Percentiles rank a stretch among this genome's conserved stretches.
phyloP scores from a whole-genome alignment of 2,797 vertebrate genomes.

The Geotria australis region DNA sequence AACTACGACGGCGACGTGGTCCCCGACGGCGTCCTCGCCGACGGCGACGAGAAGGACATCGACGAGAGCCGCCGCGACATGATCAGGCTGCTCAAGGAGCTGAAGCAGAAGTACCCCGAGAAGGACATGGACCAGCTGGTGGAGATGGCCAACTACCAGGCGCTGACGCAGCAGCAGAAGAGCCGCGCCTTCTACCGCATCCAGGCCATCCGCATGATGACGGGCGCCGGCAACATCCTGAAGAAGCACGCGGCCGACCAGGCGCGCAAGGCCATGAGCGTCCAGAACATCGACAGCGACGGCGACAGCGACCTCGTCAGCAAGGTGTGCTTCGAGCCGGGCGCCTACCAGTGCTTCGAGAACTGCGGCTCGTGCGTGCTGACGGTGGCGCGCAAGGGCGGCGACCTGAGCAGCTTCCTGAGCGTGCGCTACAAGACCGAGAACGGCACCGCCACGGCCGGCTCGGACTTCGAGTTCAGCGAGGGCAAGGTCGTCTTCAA shows the following conservation, averaged over 20 bases:
- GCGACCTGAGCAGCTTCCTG: slow-evolving; percentile 30
- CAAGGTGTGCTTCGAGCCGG: slow-evolving; percentile 47
- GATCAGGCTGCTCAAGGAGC: slow-evolving; percentile 30
- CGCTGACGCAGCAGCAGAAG: slow-evolving; percentile 42
- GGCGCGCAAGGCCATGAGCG: slow-evolving; percentile 35
- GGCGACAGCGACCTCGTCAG: slow-evolving; percentile 4
- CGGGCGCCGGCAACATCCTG: slow-evolving; percentile 38
- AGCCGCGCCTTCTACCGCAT: slow-evolving; percentile 43
- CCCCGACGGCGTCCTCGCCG: background rate
- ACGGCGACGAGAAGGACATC: background rate
- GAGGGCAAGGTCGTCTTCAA: slow-evolving; percentile 47
- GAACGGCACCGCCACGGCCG: slow-evolving; percentile 61
- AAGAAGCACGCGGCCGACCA: slow-evolving; percentile 46
- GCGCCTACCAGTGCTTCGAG: slow-evolving; percentile 65
- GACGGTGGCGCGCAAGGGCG: slow-evolving; percentile 39
- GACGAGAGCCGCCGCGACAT: slow-evolving; percentile 32
- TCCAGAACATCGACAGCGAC: slow-evolving; percentile 5
- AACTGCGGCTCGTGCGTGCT: slow-evolving; percentile 60
- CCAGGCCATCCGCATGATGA: slow-evolving; percentile 54
- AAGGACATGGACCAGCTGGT: slow-evolving; percentile 46
- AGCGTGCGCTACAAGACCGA: slow-evolving; percentile 53
- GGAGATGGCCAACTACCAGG: slow-evolving; percentile 41
- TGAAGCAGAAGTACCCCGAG: slow-evolving; percentile 34
- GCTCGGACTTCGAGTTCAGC: slow-evolving; percentile 53
- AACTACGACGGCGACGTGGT: slow-evolving; percentile 20